These are phyloP conservation scores for Tamias sibiricus DNA, from an alignment of 2,113 vertebrate species.

Conservation along the genomic window DNA sequence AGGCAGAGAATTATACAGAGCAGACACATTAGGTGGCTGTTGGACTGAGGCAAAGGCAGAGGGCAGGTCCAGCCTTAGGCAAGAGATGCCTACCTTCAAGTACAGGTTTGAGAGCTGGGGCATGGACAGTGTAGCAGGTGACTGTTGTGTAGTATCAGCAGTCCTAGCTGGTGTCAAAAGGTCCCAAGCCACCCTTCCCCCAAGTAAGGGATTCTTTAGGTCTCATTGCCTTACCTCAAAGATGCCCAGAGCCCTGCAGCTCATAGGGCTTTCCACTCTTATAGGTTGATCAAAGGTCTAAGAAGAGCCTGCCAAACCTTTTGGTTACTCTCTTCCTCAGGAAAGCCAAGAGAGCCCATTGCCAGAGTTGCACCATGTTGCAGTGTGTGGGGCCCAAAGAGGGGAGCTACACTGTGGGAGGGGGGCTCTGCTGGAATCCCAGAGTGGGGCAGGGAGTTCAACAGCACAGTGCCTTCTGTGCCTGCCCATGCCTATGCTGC, in stretches of 20 bases:
- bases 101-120: not conserved
- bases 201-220: constrained; percentile 32
- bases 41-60: not conserved
- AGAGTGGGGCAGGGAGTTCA: not conserved
- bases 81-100: constrained; percentile 25
- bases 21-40: not conserved
- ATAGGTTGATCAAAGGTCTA: constrained; percentile 32
- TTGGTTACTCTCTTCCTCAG: constrained; percentile 12
- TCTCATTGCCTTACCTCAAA: constrained; percentile 35
- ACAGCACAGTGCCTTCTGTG: not conserved
- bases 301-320: not conserved
- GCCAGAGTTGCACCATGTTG: not conserved
- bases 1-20: not conserved
- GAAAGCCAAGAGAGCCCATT: constrained; percentile 26
- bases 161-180: not conserved
- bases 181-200: not conserved
- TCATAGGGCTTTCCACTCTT: not conserved
- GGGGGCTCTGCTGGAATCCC: not conserved
- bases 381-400: not conserved
- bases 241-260: not conserved
- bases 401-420: not conserved
- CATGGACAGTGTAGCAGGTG: not conserved
- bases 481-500: not conserved
- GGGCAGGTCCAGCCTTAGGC: not conserved
- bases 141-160: not conserved